Conservation (phyloP, 2,113 vertebrate genomes). For the Acrocephalus arundinaceus region DNA sequence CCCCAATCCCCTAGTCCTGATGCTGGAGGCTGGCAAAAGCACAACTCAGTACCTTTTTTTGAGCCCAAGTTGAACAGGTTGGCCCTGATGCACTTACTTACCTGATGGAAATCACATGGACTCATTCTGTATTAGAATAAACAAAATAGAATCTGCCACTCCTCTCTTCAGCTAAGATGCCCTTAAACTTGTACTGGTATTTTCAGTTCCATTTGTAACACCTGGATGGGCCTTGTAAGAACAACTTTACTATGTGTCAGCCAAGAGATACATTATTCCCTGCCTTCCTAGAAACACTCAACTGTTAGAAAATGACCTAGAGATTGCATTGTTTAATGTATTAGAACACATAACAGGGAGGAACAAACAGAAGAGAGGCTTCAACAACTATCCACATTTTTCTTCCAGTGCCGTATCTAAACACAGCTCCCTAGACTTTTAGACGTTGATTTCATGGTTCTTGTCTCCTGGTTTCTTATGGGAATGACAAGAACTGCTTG, state of each 20-base stretch:
- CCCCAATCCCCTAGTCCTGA: not conserved
- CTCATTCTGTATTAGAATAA: not conserved
- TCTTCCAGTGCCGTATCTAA: not conserved
- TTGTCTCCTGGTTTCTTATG: not conserved
- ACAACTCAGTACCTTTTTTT: not conserved
- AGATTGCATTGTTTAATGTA: not conserved
- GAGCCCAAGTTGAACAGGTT: not conserved
- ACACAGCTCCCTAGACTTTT: not conserved
- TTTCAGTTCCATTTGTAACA: not conserved
- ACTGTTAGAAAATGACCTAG: not conserved
- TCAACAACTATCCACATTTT: not conserved
- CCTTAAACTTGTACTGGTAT: not conserved
- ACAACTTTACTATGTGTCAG: not conserved
- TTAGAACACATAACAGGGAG: not conserved
- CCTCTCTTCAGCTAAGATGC: not conserved
- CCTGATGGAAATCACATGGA: not conserved
- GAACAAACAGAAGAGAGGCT: not conserved
- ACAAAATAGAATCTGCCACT: not conserved
- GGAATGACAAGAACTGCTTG: not conserved
- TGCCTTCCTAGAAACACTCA: not conserved
- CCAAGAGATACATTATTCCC: not conserved
- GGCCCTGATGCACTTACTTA: not conserved
- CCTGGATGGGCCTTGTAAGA: not conserved
- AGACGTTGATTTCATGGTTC: not conserved
- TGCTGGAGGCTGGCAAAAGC: not conserved